Conservation (phyloP, 92 coral and sea anemone genomes). For the Porites rus region DNA sequence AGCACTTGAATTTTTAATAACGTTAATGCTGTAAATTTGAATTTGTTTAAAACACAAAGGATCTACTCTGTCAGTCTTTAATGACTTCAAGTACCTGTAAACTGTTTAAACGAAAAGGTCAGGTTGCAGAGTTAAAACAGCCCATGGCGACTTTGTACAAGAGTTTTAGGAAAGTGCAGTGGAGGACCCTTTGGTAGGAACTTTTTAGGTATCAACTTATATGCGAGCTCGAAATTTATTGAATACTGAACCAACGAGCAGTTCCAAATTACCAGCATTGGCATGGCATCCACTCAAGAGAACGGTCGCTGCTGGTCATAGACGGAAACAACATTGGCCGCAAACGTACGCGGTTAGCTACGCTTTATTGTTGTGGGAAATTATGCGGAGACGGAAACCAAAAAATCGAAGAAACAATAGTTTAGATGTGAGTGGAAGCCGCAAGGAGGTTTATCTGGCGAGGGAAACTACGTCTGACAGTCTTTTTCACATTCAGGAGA, state of each 20-base stretch:
- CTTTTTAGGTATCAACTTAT: background rate
- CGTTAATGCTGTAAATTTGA: slow-evolving; percentile 11
- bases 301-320: background rate
- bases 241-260: background rate
- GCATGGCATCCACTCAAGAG: background rate
- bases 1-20: slow-evolving; percentile 16
- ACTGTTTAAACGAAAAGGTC: background rate
- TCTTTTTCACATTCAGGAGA: background rate
- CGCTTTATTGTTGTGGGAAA: background rate
- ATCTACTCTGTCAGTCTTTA: background rate
- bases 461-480: background rate
- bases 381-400: slow-evolving; percentile 10
- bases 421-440: background rate
- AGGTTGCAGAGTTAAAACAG: background rate
- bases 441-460: background rate
- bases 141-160: background rate
- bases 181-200: background rate
- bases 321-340: background rate
- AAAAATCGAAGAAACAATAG: background rate
- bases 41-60: slow-evolving; percentile 5
- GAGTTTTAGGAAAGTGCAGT: background rate
- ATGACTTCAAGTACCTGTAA: slow-evolving; percentile 1
- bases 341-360: background rate
- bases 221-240: background rate
- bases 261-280: background rate